These are phyloP conservation scores for Zootoca vivipara DNA, from an alignment of 2,113 vertebrate genomes.

Conservation along the genomic window DNA sequence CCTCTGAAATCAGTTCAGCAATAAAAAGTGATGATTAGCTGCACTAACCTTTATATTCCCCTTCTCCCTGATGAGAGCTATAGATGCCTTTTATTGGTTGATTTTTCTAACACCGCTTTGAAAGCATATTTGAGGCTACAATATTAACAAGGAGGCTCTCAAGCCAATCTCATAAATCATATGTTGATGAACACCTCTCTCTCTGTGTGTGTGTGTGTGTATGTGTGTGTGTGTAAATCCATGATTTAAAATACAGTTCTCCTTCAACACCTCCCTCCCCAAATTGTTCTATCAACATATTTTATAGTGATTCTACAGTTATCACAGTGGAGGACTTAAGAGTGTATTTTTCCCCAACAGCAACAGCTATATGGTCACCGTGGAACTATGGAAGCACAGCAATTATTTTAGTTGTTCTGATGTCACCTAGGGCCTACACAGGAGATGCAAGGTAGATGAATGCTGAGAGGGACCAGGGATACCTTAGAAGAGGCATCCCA, in stretches of 20 bases:
- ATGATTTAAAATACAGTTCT: not conserved
- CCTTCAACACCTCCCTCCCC: not conserved
- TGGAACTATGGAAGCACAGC: too few relatives aligned
- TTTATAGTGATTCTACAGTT: not conserved
- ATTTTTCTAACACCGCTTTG: not conserved
- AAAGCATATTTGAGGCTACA: not conserved
- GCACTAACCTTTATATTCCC: not conserved
- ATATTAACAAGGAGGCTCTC: not conserved
- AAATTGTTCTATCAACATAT: not conserved
- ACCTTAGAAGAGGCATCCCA: not conserved
- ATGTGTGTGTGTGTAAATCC: not conserved
- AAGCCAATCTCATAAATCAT: not conserved
- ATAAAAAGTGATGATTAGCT: not conserved
- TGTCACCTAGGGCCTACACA: not conserved
- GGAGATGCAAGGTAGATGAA: not conserved
- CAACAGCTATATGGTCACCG: not conserved
- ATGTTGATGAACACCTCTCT: not conserved
- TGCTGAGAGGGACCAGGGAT: not conserved
- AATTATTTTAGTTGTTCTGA: not conserved
- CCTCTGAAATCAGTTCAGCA: conserved; percentile 49
- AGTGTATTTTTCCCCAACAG: not conserved
- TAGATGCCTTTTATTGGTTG: not conserved
- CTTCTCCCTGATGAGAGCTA: not conserved
- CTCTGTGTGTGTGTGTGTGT: too few relatives aligned
- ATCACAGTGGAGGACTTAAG: not conserved